Base-by-base conservation (phyloP, 2,113 vertebrate species). In the Ctenodactylus gundi region DNA sequence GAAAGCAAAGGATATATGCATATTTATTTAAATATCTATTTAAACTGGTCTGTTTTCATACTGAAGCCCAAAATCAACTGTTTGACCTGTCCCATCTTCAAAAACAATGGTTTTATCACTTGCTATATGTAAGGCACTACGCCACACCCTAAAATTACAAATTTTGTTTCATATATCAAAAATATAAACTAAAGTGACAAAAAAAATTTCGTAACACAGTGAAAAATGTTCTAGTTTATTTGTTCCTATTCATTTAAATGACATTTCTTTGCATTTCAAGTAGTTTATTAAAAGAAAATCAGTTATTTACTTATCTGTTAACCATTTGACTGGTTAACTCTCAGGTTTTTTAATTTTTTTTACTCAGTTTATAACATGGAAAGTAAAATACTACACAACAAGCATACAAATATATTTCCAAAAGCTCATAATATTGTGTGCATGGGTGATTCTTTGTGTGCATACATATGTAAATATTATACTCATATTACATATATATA, bases 231-330 rank as follows among this genome's bases (percentile, higher is more conserved):
- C 0, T 60, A 90, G 90, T 81, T 36, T 58, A 20, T 55, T 80
- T 36, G 2, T 76, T 88, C 23, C 60, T 6, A 21, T 89, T 7
- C 11, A n/a, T n/a, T 58, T 84, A 77, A 73, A 25, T 81, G 25
- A 31, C 29, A 68, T 55, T 62, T 87, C 46, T 13, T 31, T 78
- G 1, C 9, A 75, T 89, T 89, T 87, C 23, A 81, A 70, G 18
- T 68, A 93, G 3, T 20, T 15, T 68, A 13, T 41, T 72, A 88
- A 80, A 80, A 41, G 55, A 25, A 65, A 75, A 78, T 83, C 20
- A 77, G 18, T 91, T 78, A 65, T 73, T 27, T 49, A 51, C 27
- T 94, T 91, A 94, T 85, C 49, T 78, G 67, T 44, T 85, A 93
- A 76, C n/a, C n/a, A 72, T 65, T 76, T 4, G 44, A 41, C n/a